Percentiles rank a stretch among this genome's conserved stretches.
Evolutionary conservation across 2,797 vertebrate genomes (phyloP).

Genomic region (Poecilia wingei): DNA sequence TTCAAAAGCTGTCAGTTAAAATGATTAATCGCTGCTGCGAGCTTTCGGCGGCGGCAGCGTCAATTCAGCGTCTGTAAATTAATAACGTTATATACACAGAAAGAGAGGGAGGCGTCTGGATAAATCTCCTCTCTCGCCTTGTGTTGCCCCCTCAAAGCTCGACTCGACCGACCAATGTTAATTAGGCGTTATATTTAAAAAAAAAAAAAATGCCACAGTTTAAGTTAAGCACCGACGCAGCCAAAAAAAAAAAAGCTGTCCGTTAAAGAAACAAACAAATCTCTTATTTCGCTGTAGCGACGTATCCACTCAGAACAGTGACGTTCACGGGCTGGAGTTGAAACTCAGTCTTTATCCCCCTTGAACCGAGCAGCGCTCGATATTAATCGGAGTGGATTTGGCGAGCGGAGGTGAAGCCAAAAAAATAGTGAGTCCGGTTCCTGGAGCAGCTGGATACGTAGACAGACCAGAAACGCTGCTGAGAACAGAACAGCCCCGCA

Average conservation of each 20-base stretch:
- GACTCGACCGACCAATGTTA: conserved; percentile 5
- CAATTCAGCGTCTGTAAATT: conserved; percentile 51
- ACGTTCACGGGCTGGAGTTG: conserved; percentile 17
- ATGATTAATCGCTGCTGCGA: conserved; percentile 70
- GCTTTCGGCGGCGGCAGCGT: conserved; percentile 44
- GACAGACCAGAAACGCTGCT: conserved; percentile 16
- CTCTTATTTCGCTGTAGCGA: conserved; percentile 2
- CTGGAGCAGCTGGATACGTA: conserved; percentile 40
- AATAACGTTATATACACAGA: conserved; percentile 34
- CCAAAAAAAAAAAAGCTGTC: conserved; percentile 24
- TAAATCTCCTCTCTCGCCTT: conserved; percentile 16
- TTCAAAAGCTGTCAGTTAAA: conserved; percentile 71
- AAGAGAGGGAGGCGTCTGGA: conserved; percentile 19
- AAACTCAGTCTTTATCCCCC: conserved; percentile 36
- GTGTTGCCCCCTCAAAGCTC: conserved; percentile 7
- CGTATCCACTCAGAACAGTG: conserved; percentile 8
- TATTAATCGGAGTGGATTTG: conserved; percentile 40
- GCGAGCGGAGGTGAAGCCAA: conserved; percentile 28
- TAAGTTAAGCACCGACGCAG: conserved; percentile 46
- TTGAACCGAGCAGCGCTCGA: conserved; percentile 8
- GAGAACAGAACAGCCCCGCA: conserved; percentile 64
- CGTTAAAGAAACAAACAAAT: conserved; percentile 19
- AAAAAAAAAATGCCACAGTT: conserved; percentile 59
- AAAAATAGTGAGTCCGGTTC: conserved; percentile 54
- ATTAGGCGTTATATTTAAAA: neutral